Base-by-base conservation (phyloP, 1,140 invertebrate species). In the Calycopis cecrops region DNA sequence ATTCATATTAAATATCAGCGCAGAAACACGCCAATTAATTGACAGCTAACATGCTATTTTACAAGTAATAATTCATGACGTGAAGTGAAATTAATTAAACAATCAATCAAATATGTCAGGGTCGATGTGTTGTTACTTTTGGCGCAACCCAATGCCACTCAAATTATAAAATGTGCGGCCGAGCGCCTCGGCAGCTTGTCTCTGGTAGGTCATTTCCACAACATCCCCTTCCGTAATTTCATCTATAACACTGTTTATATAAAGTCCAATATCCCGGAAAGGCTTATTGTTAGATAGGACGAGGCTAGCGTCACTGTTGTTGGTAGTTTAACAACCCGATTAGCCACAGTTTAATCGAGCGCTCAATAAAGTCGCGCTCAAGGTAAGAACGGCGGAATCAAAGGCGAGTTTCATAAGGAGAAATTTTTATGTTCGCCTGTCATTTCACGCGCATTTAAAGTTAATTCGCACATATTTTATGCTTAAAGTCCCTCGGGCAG, bases 61-160 rank as follows among this genome's bases (percentile, higher is more conserved):
- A 59, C 66, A 63, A 63, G 71, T 71, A 65, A 63, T 64, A 54
- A 61, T 68, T 69, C 73, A 74, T 75, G 67, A 79, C 72, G 73
- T 75, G 69, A 73, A 76, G 79, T 69, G 70, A 76, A 79, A 81
- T 79, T 84, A 84, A 80, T 80, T 75, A 77, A 79, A 79, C 77
- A 82, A 84, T 84, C 76, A 82, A 79, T 84, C 77, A 75, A 73
- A 78, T 69, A 69, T 73, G 75, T 73, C 78, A 76, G 40, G 76
- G 72, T 66, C 70, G 66, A 57, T 62, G 70, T 79, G 78, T 75
- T 82, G 80, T 79, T 76, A 69, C 73, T 79, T 81, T 84, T 79
- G 71, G 76, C 78, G 68, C 80, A 71, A 71, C 70, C 60, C 73
- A 79, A 76, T 76, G 76, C 72, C 76, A 81, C 78, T 79, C 78